Base-by-base conservation (phyloP, 2,113 vertebrate species). In the Chamaetylas fuelleborni region DNA sequence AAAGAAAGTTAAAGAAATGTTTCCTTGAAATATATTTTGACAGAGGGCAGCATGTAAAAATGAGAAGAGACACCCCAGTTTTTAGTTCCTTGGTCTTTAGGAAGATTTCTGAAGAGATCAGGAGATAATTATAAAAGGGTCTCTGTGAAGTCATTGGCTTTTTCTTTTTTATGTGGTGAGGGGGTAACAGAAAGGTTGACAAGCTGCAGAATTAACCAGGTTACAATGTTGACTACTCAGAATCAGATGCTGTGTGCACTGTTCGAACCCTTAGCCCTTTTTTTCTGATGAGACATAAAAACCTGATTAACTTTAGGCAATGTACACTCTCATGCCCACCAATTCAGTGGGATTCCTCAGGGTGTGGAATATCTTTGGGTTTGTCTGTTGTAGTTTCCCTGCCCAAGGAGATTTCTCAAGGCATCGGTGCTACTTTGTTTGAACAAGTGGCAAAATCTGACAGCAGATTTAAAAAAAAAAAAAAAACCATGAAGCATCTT, bases 1-100 rank as follows among this genome's bases (percentile, higher is more conserved):
- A 38, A 92, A 86, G 36, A 58, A 89, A 78, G 56, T 73, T 78
- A 73, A 82, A 95, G 36, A 40, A 88, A 58, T 38, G 40, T 81
- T 82, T 79, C 67, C 83, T 86, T 67, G 29, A 93, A 76, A 77
- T 70, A 33, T 78, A 25, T 71, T 92, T 84, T 92, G 81, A 76
- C 83, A 81, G 71, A 86, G 43, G 38, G 26, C 54, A 92, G 42
- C 22, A 10, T 65, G 83, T 78, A 47, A 48, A 5, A 14, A 56
- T 6, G 33, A 71, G 56, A 91, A 79, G 50, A 7, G 4, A 80
- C 38, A 87, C 36, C 14, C 28, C 19, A 36, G 8, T 5, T 87
- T 88, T 91, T 25, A 73, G 24, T 80, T 81, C 69, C 56, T 83
- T 66, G 28, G 36, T 95, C 80, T 93, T 62, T 10, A 61, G 43